Evolutionary conservation across 2,888 invertebrate species (phyloP).

Genomic region (Agriopis marginaria): DNA sequence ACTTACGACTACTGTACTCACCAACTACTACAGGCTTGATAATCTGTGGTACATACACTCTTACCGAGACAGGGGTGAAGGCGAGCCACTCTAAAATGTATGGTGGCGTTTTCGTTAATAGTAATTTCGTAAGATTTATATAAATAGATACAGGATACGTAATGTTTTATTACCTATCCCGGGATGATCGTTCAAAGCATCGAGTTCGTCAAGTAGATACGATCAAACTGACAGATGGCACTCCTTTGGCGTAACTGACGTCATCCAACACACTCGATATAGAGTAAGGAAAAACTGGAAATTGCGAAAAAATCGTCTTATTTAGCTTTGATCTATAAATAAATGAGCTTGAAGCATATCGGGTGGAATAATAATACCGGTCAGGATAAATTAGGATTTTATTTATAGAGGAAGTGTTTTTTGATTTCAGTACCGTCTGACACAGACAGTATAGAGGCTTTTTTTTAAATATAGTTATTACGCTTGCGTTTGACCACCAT

Average conservation of each 20-base stretch:
- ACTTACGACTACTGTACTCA: too few species aligned
- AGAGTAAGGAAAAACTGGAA: slow-evolving; percentile 6
- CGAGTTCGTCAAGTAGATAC: slow-evolving; percentile 2
- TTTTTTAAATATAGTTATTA: too few species aligned
- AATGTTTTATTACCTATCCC: too few species aligned
- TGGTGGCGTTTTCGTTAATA: too few species aligned
- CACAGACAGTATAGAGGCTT: too few species aligned
- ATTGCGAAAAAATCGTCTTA: slow-evolving; percentile 2
- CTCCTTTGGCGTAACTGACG: slow-evolving; percentile 3
- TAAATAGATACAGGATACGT: too few species aligned
- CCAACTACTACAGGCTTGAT: too few species aligned
- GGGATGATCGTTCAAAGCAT: neutral
- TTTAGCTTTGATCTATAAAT: slow-evolving; percentile 14
- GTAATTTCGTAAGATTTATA: too few species aligned
- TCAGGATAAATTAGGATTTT: neutral
- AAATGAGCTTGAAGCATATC: neutral
- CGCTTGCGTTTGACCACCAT: too few species aligned
- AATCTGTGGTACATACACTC: too few species aligned
- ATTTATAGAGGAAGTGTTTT: neutral
- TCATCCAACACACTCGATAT: slow-evolving; percentile 3
- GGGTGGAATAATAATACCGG: neutral
- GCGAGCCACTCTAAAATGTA: too few species aligned
- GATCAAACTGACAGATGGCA: slow-evolving; percentile 10
- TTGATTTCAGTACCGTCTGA: neutral
- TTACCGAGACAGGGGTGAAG: too few species aligned